A percentile compares a stretch with the other conserved stretches of the same genome.
Conservation (phyloP, 2,797 vertebrate species). For the Parotocinclus haroldoi region DNA sequence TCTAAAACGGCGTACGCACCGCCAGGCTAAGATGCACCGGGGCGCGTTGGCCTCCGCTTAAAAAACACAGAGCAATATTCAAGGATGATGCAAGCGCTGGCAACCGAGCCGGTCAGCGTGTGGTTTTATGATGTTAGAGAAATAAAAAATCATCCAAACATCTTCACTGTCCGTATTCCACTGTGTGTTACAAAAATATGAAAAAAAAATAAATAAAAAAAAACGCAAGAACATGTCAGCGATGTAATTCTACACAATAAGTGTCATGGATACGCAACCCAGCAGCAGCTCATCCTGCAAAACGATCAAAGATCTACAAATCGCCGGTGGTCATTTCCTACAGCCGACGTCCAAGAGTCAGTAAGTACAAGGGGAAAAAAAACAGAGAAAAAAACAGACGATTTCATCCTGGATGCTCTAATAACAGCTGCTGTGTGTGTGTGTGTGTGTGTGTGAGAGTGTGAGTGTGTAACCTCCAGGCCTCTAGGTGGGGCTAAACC, state of each 20-base stretch:
- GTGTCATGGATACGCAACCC: slow-evolving; percentile 52
- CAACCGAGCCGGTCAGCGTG: slow-evolving; percentile 65
- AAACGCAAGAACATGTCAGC: slow-evolving; percentile 51
- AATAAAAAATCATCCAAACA: slow-evolving; percentile 68
- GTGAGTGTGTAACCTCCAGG: too few relatives aligned
- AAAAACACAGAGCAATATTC: slow-evolving; percentile 51
- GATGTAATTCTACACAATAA: slow-evolving; percentile 61
- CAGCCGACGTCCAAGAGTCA: slow-evolving; percentile 38
- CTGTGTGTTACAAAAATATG: slow-evolving; percentile 50
- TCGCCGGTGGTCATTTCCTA: slow-evolving; percentile 58
- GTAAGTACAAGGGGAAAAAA: slow-evolving; percentile 24
- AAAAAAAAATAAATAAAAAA: too few relatives aligned
- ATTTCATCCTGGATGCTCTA: slow-evolving; percentile 35
- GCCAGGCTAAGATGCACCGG: too few relatives aligned
- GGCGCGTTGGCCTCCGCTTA: too few relatives aligned
- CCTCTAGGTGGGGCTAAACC: too few relatives aligned
- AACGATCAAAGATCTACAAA: slow-evolving; percentile 55
- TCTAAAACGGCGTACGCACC: too few relatives aligned
- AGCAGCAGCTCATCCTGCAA: slow-evolving; percentile 34
- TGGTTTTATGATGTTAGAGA: slow-evolving; percentile 55
- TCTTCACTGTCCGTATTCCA: slow-evolving; percentile 45
- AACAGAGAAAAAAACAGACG: slow-evolving; percentile 32
- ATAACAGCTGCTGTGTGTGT: not conserved
- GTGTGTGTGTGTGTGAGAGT: too few relatives aligned
- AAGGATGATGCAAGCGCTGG: slow-evolving; percentile 72